Base-by-base conservation (phyloP, 1,140 invertebrate species). In the Tribolium castaneum region DNA sequence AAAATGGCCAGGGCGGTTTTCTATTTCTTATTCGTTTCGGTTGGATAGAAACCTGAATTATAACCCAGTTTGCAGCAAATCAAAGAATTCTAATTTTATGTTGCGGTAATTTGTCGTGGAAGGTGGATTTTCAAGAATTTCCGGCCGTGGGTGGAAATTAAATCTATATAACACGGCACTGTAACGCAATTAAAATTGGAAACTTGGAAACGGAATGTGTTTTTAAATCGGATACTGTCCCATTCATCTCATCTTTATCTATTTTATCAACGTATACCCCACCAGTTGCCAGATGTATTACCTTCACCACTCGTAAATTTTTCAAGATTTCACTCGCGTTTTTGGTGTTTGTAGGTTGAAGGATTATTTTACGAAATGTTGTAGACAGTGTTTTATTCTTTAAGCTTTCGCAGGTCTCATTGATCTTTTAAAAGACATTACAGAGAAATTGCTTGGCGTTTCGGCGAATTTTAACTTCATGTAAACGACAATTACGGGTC, bases 11-110 rank as follows among this genome's bases (percentile, higher is more conserved):
- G 45, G 39, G 39, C 39, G 16, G 14, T 72, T 52, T 52, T 72
- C 70, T 72, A 72, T 72, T 72, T 52, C 70, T 72, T 72, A 72
- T 72, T 72, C 70, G 70, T 25, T 72, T 72, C 45, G 50, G 39
- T 72, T 50, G 70, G 14, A 50, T 72, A 25, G 70, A 72, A 72
- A 51, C 45, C 16, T 72, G 70, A 72, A 72, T 72, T 72, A 72
- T 72, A 16, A 35, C 45, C 70, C 9, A 72, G 50, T 25, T 49
- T 34, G 12, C 34, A 49, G 34, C 54, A 59, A 70, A 70, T 70
- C 39, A 70, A 39, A 70, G 70, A 50, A 50, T 72, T 39, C 50
- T 52, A 72, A 52, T 72, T 72, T 72, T 51, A 72, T 50, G 50
- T 50, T 13, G 70, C 22, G 39, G 12, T 66, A 66, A 66, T 66